phyloP scores from a whole-genome alignment of 2,797 vertebrate species.

The Rhinoraja longicauda region DNA sequence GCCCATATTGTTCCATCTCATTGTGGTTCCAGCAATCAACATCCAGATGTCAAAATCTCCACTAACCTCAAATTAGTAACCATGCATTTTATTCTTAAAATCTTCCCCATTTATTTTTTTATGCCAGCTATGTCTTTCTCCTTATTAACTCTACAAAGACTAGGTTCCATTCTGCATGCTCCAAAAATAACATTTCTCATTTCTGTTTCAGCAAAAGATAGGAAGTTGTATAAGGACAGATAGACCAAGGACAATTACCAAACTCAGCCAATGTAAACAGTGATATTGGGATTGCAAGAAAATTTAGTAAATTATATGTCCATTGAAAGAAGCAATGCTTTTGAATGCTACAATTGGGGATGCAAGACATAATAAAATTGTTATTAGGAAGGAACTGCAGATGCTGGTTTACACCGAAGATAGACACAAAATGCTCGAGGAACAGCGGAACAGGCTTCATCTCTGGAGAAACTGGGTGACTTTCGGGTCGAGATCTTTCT shows the following conservation, averaged over 20 bases:
- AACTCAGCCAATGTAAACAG: background rate
- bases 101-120: background rate
- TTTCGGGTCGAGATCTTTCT: no score
- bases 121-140: background rate
- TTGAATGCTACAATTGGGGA: background rate
- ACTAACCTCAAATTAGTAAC: background rate
- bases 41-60: background rate
- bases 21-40: background rate
- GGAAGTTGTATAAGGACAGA: background rate
- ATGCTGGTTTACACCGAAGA: no score
- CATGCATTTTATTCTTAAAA: background rate
- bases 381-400: no score
- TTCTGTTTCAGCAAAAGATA: background rate
- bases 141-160: background rate
- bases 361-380: background rate
- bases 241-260: background rate
- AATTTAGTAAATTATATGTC: background rate
- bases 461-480: no score
- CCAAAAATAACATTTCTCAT: no score
- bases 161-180: background rate
- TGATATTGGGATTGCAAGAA: background rate
- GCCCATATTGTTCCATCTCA: no score
- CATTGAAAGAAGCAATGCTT: background rate
- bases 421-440: no score
- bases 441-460: no score